phyloP scores from a whole-genome alignment of 2,888 invertebrate genomes.

The Pachydiplax longipennis region DNA sequence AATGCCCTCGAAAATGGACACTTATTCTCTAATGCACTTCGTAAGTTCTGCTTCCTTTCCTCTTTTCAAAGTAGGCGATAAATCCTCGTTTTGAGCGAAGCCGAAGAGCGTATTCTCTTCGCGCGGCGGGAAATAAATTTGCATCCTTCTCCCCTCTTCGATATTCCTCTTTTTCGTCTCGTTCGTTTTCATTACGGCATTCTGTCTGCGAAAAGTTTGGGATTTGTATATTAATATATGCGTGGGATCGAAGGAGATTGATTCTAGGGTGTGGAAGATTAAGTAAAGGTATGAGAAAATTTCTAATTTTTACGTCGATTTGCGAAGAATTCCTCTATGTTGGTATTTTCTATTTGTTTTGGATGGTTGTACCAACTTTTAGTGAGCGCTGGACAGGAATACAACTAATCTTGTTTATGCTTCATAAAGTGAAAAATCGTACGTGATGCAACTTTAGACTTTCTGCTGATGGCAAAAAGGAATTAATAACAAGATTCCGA shows the following conservation, averaged over 20 bases:
- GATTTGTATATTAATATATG: not conserved
- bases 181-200: not conserved
- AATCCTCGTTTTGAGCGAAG: slow-evolving; percentile 6
- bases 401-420: too few relatives aligned
- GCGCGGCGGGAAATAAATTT: slow-evolving; percentile 11
- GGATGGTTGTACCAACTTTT: too few relatives aligned
- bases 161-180: not conserved
- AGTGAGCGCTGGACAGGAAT: too few relatives aligned
- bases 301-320: too few relatives aligned
- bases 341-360: too few relatives aligned
- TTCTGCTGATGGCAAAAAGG: too few relatives aligned
- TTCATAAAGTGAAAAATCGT: too few relatives aligned
- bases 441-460: too few relatives aligned
- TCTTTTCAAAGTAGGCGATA: slow-evolving; percentile 28
- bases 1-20: slow-evolving; percentile 22
- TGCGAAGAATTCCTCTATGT: too few relatives aligned
- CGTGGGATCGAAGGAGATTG: not conserved
- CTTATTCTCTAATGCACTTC: slow-evolving; percentile 10
- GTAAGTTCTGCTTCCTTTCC: not conserved
- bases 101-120: slow-evolving; percentile 26
- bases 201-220: not conserved
- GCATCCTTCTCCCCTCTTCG: slow-evolving; percentile 2
- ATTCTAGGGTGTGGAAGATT: too few relatives aligned
- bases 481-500: too few relatives aligned
- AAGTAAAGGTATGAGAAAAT: too few relatives aligned